Base-by-base conservation (phyloP, 2,797 vertebrate genomes). In the Borostomias antarcticus region DNA sequence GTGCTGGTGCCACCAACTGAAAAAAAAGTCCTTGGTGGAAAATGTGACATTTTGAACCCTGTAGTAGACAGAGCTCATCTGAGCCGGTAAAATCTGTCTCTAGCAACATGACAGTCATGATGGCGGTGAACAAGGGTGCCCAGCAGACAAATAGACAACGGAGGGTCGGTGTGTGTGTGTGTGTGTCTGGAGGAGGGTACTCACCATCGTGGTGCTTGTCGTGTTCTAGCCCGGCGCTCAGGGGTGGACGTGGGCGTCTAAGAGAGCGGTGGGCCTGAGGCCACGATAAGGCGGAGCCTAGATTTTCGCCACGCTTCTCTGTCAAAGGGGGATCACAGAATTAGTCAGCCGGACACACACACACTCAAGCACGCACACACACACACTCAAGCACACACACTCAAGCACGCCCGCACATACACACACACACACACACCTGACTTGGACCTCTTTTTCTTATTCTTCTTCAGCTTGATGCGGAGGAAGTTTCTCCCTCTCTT, bases 391-490 rank as follows among this genome's bases (percentile, higher is more conserved):
- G 62, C 15, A 35, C 28, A 19, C 10, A 29, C 26, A 21, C 17
- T 15, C 45, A 23, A 17, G 57, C 56, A 28, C 61, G 73, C 32
- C 21, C 6, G 11, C 32, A 47, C 28, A 28, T 5, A 11, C 62
- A 26, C 30, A 40, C 30, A 19, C 6, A 29, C 25, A n/a, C 50
- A 58, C 50, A 61, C 69, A 86, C 83, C 83, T 15, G 68, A 47
- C 81, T 94, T 96, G 21, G 82, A 80, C 88, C 91, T 96, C 92
- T 91, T 96, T 88, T 94, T 98, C 91, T 95, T 96, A 81, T 93
- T 96, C 85, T 94, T 99, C 91, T 95, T 98, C 40, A 95, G 89
- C 79, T 96, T 97, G 37, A 95, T 88, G 72, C 92, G 92, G 66
- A 95, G 91, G 83, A 89, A 93, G 74, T 95, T 93, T 84, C 93